Evolutionary conservation across 2,797 vertebrate species (phyloP), one percentile per base, ranked within the genome.

Genomic region (Miichthys miiuy): DNA sequence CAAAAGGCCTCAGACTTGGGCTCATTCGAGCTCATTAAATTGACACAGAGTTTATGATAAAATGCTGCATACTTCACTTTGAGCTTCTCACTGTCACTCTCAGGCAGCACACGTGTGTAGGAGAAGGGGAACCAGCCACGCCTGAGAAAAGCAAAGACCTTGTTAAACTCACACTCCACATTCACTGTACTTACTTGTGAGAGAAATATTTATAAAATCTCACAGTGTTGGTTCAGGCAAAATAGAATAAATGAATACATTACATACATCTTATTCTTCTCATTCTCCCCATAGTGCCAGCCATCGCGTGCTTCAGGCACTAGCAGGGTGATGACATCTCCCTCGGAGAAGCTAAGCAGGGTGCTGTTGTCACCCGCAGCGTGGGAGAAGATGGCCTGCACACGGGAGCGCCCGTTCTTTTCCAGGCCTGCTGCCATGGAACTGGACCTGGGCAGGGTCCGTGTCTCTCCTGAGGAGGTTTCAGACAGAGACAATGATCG

Each of bases 81-180:
- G 70, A 98, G 92, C 82, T 97, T 94, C 78, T 97, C 97, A 2
- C 88, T 91, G 0, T 97, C 97, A 0, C 91, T 96, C 0, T 96
- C 95, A 57, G 98, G 98, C 65, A 99, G 94, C 70, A 99, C 97
- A 12, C 98, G 96, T 0, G 98, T 99, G 91, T 99, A 99, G 85
- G 98, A 99, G 94, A 99, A 99, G 0, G 98, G 98, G 88, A 99
- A 99, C 98, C 98, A 99, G 91, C 98, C 98, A 77, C 98, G 96
- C 97, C 98, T 99, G 85, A 42, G 55, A 62, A 91, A 54, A 60
- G 67, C 1, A 16, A 55, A 80, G 41, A 58, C 14, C 41, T 48
- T 7, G 57, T 82, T 68, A 54, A 63, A 21, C 51, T 21, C 13
- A 38, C 1, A 21, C 12, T 18, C 2, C 1, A 6, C 50, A 60